Conservation (phyloP, 2,888 invertebrate genomes). For the Leucozona laternaria region DNA sequence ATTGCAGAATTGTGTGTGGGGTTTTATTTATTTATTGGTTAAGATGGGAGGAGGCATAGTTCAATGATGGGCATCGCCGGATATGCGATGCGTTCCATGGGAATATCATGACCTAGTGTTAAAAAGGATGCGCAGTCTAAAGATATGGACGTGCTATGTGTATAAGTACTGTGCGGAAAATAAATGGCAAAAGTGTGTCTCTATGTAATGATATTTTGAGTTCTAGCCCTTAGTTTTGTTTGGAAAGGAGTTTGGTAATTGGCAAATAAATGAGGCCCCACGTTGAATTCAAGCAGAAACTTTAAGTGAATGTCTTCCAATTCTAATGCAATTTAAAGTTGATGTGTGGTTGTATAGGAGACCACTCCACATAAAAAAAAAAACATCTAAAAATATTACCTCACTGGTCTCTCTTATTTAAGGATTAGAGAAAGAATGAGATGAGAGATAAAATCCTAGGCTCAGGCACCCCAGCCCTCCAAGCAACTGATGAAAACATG, state of each 20-base stretch:
- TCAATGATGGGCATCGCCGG: conserved; percentile 45
- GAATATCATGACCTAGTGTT: conserved; percentile 57
- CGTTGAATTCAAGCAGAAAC: background rate
- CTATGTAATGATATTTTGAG: background rate
- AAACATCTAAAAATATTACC: no score
- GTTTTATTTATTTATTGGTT: conserved; percentile 31
- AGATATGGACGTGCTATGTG: background rate
- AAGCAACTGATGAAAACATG: no score
- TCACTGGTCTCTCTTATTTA: no score
- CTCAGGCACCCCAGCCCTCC: no score
- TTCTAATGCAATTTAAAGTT: no score
- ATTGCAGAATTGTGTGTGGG: conserved; percentile 43
- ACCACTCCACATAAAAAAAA: no score
- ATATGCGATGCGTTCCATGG: conserved; percentile 44
- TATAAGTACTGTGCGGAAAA: background rate
- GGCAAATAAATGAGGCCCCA: background rate
- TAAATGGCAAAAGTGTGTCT: background rate
- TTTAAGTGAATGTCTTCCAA: background rate
- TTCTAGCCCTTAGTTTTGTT: background rate
- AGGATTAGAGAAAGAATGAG: no score
- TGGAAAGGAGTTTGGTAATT: background rate
- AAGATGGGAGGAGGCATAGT: conserved; percentile 38
- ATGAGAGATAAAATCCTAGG: no score
- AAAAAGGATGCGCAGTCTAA: conserved; percentile 6
- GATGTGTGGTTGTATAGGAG: no score